phyloP scores from a whole-genome alignment of 2,113 vertebrate species.

The Rhagologus leucostigma region DNA sequence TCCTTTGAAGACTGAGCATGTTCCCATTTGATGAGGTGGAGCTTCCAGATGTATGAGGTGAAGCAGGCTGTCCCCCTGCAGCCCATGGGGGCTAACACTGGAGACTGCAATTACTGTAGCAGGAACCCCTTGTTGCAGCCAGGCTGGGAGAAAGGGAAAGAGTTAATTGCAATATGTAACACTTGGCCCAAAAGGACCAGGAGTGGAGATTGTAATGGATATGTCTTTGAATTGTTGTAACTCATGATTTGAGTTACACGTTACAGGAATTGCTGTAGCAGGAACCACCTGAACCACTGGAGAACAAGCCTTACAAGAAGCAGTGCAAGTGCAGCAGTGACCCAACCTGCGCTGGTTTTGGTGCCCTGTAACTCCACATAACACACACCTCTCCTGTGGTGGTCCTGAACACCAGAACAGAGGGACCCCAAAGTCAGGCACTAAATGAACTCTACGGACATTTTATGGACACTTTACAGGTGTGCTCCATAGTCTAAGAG shows the following conservation, averaged over 20 bases:
- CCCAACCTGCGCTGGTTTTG: not conserved
- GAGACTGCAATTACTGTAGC: not conserved
- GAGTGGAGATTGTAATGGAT: not conserved
- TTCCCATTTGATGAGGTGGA: not conserved
- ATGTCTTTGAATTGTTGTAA: not conserved
- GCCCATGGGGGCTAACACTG: not conserved
- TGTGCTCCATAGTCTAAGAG: too few species aligned
- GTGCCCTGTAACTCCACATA: not conserved
- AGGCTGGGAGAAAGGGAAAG: not conserved
- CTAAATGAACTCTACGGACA: too few species aligned
- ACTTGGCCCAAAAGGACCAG: not conserved
- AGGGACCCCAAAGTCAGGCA: not conserved
- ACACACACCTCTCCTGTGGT: not conserved
- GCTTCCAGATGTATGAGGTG: not conserved
- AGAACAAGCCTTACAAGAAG: not conserved
- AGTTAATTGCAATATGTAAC: not conserved
- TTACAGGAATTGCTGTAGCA: not conserved
- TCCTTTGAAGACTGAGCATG: not conserved
- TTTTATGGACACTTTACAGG: not conserved
- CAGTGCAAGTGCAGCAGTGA: not conserved
- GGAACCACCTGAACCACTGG: not conserved
- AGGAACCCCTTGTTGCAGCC: not conserved
- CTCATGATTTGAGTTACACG: accelerated
- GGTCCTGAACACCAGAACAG: not conserved
- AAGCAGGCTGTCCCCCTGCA: not conserved